These are phyloP conservation scores for Synanthedon andrenaeformis DNA, from an alignment of 2,888 invertebrate species.

Conservation along the genomic window DNA sequence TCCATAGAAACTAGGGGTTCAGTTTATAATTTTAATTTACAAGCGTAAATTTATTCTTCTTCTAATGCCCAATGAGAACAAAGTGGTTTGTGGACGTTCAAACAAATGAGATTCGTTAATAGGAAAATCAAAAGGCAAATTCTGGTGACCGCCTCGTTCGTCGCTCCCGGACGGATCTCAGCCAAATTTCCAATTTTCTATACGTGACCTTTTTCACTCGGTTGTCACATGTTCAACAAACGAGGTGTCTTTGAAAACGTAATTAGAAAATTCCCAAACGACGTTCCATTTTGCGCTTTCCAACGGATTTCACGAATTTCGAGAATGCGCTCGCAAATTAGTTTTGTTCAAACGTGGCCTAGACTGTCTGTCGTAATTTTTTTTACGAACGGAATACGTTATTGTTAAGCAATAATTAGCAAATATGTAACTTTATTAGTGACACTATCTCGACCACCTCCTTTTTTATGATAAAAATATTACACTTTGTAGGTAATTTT, in stretches of 20 bases:
- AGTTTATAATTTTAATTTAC: no score
- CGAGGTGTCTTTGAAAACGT: slow-evolving; percentile 69
- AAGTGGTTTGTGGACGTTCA: not conserved
- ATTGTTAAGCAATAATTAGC: no score
- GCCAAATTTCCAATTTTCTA: slow-evolving; percentile 54
- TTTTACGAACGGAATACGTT: no score
- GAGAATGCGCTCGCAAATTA: slow-evolving; percentile 42
- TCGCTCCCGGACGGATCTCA: slow-evolving; percentile 16
- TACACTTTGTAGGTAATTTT: no score
- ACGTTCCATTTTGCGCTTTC: slow-evolving; percentile 39
- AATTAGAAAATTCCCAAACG: slow-evolving; percentile 69
- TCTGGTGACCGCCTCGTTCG: slow-evolving; percentile 18
- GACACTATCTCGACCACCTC: no score
- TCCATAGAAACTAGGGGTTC: no score
- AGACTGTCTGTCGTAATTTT: not conserved
- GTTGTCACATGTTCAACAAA: slow-evolving; percentile 63
- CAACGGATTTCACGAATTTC: slow-evolving; percentile 31
- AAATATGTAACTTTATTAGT: no score
- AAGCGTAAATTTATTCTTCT: not conserved
- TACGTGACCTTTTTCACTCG: slow-evolving; percentile 65
- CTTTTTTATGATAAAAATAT: no score
- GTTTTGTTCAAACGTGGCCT: slow-evolving; percentile 32
- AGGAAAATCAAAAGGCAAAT: slow-evolving; percentile 45
- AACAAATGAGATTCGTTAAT: slow-evolving; percentile 42
- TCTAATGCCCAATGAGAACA: not conserved